Evolutionary conservation across 2,888 invertebrate genomes (phyloP).

Genomic region (Diaprepes abbreviatus): DNA sequence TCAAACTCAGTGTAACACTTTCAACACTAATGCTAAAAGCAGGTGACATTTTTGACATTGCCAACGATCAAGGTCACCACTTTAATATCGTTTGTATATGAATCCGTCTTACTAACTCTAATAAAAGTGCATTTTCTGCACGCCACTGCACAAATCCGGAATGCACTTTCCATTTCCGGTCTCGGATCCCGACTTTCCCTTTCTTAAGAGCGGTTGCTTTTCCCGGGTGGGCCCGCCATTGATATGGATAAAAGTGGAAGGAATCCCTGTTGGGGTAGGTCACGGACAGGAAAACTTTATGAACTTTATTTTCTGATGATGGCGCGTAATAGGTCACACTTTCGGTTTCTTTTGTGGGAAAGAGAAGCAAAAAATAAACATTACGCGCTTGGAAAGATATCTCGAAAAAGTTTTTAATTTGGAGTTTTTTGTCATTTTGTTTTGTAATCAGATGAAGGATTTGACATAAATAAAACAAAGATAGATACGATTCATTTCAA

Average conservation of each 20-base stretch:
- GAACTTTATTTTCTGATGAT: conserved; percentile 51
- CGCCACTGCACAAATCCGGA: conserved; percentile 24
- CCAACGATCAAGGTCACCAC: too few species aligned
- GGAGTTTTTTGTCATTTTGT: too few species aligned
- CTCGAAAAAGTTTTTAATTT: neutral
- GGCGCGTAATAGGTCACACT: conserved; percentile 48
- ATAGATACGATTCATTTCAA: too few species aligned
- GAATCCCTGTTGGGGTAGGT: conserved; percentile 48
- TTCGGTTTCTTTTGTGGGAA: conserved; percentile 40
- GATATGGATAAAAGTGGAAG: conserved; percentile 52
- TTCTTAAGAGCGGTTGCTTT: conserved; percentile 44
- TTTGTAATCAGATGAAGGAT: too few species aligned
- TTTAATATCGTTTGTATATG: too few species aligned
- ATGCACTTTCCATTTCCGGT: conserved; percentile 34
- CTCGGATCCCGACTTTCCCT: conserved; percentile 43
- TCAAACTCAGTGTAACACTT: too few species aligned
- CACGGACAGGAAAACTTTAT: conserved; percentile 48
- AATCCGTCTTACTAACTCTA: too few species aligned
- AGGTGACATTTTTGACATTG: too few species aligned
- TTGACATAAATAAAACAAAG: too few species aligned
- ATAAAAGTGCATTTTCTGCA: conserved; percentile 5
- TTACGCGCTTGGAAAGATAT: neutral
- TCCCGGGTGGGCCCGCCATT: conserved; percentile 45
- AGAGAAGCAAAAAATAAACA: neutral
- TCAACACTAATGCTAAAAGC: too few species aligned